Conservation (phyloP, 2,888 invertebrate species). For the Folsomia candida region DNA sequence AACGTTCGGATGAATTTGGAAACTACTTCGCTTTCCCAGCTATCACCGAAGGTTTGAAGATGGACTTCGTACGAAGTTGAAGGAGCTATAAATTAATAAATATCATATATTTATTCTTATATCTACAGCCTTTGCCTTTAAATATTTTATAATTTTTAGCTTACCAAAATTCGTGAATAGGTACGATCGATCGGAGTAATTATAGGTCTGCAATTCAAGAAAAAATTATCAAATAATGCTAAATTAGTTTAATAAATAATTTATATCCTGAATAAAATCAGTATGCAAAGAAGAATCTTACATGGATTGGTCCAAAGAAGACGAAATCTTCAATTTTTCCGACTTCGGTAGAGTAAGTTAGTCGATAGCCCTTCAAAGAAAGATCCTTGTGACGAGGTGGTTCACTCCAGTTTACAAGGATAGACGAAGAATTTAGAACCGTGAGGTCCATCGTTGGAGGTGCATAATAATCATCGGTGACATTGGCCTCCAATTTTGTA, state of each 20-base stretch:
- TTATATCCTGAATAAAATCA: conserved; percentile 35
- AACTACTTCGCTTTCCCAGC: conserved; percentile 40
- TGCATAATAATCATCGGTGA: conserved; percentile 27
- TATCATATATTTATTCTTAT: neutral
- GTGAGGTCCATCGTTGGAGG: conserved; percentile 39
- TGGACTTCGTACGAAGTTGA: conserved; percentile 42
- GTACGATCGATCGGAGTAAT: neutral
- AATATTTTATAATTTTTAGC: neutral
- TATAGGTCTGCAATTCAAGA: too few relatives aligned
- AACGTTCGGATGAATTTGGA: conserved; percentile 41
- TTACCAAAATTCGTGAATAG: neutral
- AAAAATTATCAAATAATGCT: too few relatives aligned
- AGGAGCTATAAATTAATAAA: conserved; percentile 21
- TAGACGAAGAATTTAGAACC: conserved; percentile 38
- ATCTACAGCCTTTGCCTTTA: neutral
- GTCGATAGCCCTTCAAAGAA: conserved; percentile 42
- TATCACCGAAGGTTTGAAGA: conserved; percentile 42
- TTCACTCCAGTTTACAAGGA: conserved; percentile 43
- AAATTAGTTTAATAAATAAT: too few relatives aligned
- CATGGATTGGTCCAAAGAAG: conserved; percentile 41
- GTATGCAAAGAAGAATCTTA: conserved; percentile 33
- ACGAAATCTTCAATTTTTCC: conserved; percentile 42
- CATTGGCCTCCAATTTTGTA: conserved; percentile 29
- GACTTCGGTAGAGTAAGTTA: conserved; percentile 41
- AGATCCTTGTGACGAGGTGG: conserved; percentile 32